Percentiles rank a stretch among this genome's conserved stretches.
These are phyloP conservation scores for Sceliomorpha sp. DNA, from an alignment of 2,888 invertebrate species.

Conservation along the genomic window DNA sequence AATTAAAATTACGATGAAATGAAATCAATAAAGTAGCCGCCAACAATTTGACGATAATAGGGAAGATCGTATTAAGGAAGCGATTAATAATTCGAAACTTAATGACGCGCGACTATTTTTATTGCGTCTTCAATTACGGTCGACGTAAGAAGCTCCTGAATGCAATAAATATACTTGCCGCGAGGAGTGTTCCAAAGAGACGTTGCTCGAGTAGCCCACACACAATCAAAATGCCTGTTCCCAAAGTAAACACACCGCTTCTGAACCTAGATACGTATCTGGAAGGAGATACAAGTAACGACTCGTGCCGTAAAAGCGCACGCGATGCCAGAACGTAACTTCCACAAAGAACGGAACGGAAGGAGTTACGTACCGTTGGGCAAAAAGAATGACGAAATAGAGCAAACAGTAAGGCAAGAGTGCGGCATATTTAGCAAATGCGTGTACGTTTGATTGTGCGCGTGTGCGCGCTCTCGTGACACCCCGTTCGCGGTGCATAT, in stretches of 20 bases:
- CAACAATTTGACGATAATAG: too few relatives aligned
- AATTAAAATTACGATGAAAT: too few relatives aligned
- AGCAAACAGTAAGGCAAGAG: slow-evolving; percentile 18
- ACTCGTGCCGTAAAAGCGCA: slow-evolving; percentile 17
- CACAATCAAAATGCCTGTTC: slow-evolving; percentile 6
- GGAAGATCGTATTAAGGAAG: too few relatives aligned
- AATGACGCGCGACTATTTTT: too few relatives aligned
- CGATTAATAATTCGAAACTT: too few relatives aligned
- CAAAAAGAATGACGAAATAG: slow-evolving; percentile 8
- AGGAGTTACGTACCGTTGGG: slow-evolving; percentile 18
- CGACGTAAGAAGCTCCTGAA: too few relatives aligned
- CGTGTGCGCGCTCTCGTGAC: slow-evolving; percentile 21
- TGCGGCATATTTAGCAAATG: slow-evolving; percentile 17
- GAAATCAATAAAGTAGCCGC: too few relatives aligned
- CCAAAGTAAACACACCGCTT: slow-evolving; percentile 2
- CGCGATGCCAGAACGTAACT: slow-evolving; percentile 7
- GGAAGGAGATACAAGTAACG: slow-evolving; percentile 1
- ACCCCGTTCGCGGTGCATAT: slow-evolving; percentile 32
- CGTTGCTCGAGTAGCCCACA: background rate
- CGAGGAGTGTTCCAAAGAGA: background rate
- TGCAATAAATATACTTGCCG: slow-evolving; percentile 2
- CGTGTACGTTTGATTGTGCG: slow-evolving; percentile 10
- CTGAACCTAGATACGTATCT: slow-evolving; percentile 35
- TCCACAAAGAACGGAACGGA: slow-evolving; percentile 38
- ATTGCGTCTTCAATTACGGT: too few relatives aligned